Percentiles rank a stretch among this genome's conserved stretches.
These are phyloP conservation scores for Steinernema feltiae DNA, from an alignment of 1,140 invertebrate species.

Conservation along the genomic window DNA sequence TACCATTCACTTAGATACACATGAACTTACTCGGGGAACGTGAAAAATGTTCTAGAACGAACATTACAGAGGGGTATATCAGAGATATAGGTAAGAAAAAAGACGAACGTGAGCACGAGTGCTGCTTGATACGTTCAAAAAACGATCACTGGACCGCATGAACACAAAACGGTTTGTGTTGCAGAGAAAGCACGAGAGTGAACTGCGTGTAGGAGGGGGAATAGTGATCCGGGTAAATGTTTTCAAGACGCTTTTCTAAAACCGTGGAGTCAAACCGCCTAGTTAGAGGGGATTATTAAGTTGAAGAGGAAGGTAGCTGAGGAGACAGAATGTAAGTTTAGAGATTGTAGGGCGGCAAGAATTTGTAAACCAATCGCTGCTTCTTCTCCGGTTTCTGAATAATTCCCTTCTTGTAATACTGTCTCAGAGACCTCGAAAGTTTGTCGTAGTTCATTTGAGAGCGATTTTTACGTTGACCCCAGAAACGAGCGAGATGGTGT, in stretches of 20 bases:
- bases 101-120: neutral
- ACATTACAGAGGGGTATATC: slow-evolving; percentile 39
- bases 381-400: slow-evolving; percentile 98
- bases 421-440: slow-evolving; percentile 87
- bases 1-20: neutral
- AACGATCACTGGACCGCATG: slow-evolving; percentile 20
- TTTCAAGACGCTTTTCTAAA: slow-evolving; percentile 15
- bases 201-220: neutral
- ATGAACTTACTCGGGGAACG: slow-evolving; percentile 1
- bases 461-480: slow-evolving; percentile 93
- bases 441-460: slow-evolving; percentile 99
- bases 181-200: neutral
- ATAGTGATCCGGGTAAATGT: neutral
- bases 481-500: slow-evolving; percentile 83
- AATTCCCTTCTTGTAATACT: slow-evolving; percentile 99
- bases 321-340: slow-evolving; percentile 18
- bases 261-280: neutral
- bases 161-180: neutral
- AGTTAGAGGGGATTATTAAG: slow-evolving; percentile 15
- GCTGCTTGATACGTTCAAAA: slow-evolving; percentile 7
- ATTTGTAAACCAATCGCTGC: slow-evolving; percentile 96
- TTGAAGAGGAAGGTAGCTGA: neutral
- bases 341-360: slow-evolving; percentile 61
- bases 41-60: slow-evolving; percentile 35
- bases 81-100: slow-evolving; percentile 36